These are phyloP conservation scores for Imbricaverruca yamaguchii DNA, from an alignment of 2,888 invertebrate species.

Conservation along the genomic window DNA sequence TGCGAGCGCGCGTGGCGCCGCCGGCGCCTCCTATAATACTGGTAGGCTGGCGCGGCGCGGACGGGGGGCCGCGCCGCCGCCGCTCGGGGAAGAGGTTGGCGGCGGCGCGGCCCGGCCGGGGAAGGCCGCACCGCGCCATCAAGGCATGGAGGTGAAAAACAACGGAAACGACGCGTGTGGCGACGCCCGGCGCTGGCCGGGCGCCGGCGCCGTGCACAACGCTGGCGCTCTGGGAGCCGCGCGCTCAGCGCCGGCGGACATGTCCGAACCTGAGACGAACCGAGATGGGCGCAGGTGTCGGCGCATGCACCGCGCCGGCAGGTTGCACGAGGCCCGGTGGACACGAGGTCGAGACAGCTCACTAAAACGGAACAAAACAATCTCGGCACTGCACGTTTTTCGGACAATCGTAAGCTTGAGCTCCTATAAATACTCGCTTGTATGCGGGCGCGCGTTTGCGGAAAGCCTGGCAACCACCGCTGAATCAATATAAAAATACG, in stretches of 20 bases:
- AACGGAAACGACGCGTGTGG: background rate
- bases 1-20: background rate
- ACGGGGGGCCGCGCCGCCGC: background rate
- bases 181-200: background rate
- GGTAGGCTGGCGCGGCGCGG: constrained; percentile 7
- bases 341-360: background rate
- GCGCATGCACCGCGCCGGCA: background rate
- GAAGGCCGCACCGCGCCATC: constrained; percentile 7
- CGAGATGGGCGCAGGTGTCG: too few relatives aligned
- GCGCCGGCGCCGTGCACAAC: background rate
- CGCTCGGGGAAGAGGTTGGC: background rate
- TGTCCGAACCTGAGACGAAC: too few relatives aligned
- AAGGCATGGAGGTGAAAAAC: constrained; percentile 15
- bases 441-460: background rate
- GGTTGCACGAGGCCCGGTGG: background rate
- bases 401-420: constrained; percentile 16
- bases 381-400: background rate
- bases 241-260: too few relatives aligned
- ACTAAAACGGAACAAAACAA: background rate
- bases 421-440: constrained; percentile 18
- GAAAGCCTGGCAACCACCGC: background rate
- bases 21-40: background rate
- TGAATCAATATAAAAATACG: constrained; percentile 22
- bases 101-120: constrained; percentile 5
- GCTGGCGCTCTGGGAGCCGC: background rate